phyloP scores from a whole-genome alignment of 2,113 vertebrate genomes.

The Semicossyphus pulcher region DNA sequence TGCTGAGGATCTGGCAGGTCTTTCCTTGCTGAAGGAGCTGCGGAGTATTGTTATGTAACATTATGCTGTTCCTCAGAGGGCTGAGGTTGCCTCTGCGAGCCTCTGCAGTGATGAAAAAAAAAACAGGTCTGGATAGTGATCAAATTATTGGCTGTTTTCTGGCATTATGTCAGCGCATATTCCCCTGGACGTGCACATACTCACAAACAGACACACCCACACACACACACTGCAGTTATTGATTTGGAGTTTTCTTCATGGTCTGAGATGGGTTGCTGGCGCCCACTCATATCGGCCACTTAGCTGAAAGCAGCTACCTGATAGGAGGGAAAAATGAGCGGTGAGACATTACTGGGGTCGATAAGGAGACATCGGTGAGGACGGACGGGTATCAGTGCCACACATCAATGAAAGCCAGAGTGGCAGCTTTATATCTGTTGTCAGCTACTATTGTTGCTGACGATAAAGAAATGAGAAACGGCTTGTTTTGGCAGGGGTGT shows the following conservation, averaged over 20 bases:
- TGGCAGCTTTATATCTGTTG: slow-evolving; percentile 44
- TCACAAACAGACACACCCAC: slow-evolving; percentile 17
- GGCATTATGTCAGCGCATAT: slow-evolving; percentile 42
- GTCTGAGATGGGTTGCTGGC: slow-evolving; percentile 53
- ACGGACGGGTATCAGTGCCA: slow-evolving; percentile 27
- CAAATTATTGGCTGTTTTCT: slow-evolving; percentile 49
- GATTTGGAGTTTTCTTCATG: slow-evolving; percentile 50
- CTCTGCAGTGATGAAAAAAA: slow-evolving; percentile 29
- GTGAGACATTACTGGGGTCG: slow-evolving; percentile 39
- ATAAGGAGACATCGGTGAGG: slow-evolving; percentile 41
- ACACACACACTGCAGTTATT: slow-evolving; percentile 49
- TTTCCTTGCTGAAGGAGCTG: not conserved
- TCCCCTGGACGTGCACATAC: slow-evolving; percentile 13
- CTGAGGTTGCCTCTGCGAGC: slow-evolving; percentile 23
- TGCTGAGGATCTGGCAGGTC: not conserved
- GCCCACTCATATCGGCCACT: slow-evolving; percentile 56
- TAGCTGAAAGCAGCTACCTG: slow-evolving; percentile 60
- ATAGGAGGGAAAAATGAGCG: slow-evolving; percentile 28
- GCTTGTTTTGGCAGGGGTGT: not conserved
- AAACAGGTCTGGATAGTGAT: slow-evolving; percentile 8
- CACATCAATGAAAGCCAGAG: slow-evolving; percentile 41
- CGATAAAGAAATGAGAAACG: not conserved
- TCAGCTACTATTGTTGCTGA: slow-evolving; percentile 41
- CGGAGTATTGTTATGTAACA: slow-evolving; percentile 41
- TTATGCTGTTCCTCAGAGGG: slow-evolving; percentile 6